Percentiles rank a stretch among this genome's conserved stretches.
Evolutionary conservation across 2,113 vertebrate species (phyloP).

Genomic region (Galemys pyrenaicus): DNA sequence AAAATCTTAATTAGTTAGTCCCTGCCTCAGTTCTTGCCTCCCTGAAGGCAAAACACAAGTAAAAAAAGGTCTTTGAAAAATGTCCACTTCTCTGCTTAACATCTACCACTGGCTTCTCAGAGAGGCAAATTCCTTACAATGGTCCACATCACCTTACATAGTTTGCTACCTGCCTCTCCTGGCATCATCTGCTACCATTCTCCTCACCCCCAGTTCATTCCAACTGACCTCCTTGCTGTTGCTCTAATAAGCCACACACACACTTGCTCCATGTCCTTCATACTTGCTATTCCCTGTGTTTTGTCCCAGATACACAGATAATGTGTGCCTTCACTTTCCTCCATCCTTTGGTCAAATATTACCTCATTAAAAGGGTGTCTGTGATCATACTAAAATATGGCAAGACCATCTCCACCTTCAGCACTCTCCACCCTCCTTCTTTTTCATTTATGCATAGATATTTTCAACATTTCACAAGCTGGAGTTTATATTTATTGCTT

Average conservation of each 20-base stretch:
- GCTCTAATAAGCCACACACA: not conserved
- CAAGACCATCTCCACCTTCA: not conserved
- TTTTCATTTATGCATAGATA: not conserved
- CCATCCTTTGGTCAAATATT: not conserved
- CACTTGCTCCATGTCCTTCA: not conserved
- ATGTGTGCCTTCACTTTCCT: not conserved
- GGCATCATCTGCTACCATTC: not conserved
- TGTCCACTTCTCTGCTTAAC: not conserved
- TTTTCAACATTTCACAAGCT: not conserved
- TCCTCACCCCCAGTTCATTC: not conserved
- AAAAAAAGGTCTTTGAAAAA: not conserved
- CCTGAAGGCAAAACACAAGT: not conserved
- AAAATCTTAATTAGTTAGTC: not conserved
- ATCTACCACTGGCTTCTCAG: not conserved
- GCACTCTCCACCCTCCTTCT: not conserved
- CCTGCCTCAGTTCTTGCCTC: not conserved
- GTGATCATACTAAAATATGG: not conserved
- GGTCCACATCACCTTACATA: not conserved
- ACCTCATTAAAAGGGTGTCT: not conserved
- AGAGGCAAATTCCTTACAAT: not conserved
- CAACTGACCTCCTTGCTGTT: not conserved
- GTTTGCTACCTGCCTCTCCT: not conserved
- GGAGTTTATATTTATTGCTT: not conserved
- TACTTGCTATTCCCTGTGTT: not conserved
- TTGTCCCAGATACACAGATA: not conserved